Conservation (phyloP, 2,888 invertebrate genomes). For the Myopa tessellatipennis region DNA sequence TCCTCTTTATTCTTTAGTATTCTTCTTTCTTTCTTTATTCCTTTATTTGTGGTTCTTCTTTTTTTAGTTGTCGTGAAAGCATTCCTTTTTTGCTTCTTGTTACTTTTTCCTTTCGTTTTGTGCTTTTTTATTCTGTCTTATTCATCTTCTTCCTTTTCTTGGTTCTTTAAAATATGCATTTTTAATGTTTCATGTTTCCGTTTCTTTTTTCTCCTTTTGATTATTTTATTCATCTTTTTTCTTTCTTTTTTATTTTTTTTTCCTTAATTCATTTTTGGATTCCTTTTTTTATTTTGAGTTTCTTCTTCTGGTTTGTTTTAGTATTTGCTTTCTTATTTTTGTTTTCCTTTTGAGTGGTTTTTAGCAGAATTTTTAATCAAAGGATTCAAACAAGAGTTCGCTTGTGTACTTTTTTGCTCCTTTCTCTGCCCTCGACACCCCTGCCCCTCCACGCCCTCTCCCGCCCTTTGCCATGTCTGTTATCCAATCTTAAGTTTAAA, state of each 20-base stretch:
- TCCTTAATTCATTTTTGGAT: background rate
- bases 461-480: background rate
- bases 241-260: background rate
- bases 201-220: too few relatives aligned
- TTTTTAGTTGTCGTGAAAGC: background rate
- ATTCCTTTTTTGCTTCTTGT: too few relatives aligned
- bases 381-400: background rate
- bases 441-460: background rate
- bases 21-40: background rate
- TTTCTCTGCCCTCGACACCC: background rate
- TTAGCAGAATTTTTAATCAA: conserved; percentile 27
- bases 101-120: too few relatives aligned
- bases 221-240: too few relatives aligned
- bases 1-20: background rate
- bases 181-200: too few relatives aligned
- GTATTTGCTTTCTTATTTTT: background rate
- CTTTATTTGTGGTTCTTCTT: background rate
- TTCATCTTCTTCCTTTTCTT: too few relatives aligned
- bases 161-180: too few relatives aligned
- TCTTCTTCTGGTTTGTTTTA: background rate
- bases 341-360: background rate
- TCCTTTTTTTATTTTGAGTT: background rate
- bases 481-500: too few relatives aligned
- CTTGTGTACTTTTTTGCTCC: background rate
- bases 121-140: too few relatives aligned